phyloP scores from a whole-genome alignment of 2,888 invertebrate species.

The Lydus trimaculatus region DNA sequence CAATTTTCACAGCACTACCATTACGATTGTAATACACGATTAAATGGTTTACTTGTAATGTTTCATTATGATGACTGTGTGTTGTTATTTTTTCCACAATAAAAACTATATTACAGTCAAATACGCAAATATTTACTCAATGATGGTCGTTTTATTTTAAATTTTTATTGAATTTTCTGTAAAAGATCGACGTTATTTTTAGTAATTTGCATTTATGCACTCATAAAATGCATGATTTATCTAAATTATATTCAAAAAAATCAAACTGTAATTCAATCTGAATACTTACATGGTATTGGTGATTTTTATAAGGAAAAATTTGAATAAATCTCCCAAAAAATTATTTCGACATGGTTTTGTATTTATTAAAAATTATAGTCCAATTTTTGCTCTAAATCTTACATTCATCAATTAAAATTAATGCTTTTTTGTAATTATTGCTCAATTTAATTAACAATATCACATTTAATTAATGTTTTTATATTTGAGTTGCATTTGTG shows the following conservation, averaged over 20 bases:
- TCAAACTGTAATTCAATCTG: neutral
- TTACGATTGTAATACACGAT: neutral
- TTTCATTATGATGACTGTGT: too few relatives aligned
- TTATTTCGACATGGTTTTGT: too few relatives aligned
- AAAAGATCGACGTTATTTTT: neutral
- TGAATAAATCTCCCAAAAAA: too few relatives aligned
- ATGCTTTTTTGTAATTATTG: neutral
- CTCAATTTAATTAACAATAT: conserved; percentile 9
- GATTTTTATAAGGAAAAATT: too few relatives aligned
- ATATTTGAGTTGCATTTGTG: neutral
- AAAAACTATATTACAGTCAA: neutral
- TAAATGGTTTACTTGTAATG: too few relatives aligned
- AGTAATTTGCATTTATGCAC: neutral
- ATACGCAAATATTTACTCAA: conserved; percentile 1
- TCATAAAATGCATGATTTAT: neutral
- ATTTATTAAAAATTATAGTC: too few relatives aligned
- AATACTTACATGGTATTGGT: too few relatives aligned
- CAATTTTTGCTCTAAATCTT: neutral
- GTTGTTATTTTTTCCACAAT: neutral
- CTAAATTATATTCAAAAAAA: neutral
- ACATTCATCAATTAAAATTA: neutral
- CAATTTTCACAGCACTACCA: neutral
- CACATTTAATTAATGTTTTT: neutral
- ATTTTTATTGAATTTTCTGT: neutral
- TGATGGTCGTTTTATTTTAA: neutral